Percentiles rank a stretch among this genome's conserved stretches.
phyloP scores from a whole-genome alignment of 1,140 invertebrate species.

The Anastatus disparis region DNA sequence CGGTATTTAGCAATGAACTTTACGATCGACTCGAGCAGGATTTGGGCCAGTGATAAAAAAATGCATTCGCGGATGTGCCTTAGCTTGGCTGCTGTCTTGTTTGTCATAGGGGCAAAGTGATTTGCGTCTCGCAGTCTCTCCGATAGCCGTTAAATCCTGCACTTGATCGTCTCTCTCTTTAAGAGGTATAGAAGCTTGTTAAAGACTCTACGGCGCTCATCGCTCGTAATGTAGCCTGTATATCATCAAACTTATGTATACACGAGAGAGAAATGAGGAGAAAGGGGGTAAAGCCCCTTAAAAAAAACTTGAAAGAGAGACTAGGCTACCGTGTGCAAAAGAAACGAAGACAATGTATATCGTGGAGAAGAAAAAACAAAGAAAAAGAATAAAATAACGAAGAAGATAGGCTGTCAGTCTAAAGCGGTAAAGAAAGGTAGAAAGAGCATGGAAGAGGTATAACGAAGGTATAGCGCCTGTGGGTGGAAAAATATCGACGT shows the following conservation, averaged over 20 bases:
- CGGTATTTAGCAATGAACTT: constrained; percentile 42
- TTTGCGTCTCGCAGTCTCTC: constrained; percentile 28
- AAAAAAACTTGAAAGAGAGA: too few relatives aligned
- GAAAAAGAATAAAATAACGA: too few relatives aligned
- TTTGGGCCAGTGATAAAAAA: constrained; percentile 48
- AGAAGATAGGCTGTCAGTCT: background rate
- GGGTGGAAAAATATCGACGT: constrained; percentile 42
- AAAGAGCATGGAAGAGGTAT: background rate
- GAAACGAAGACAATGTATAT: too few relatives aligned
- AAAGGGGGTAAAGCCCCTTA: too few relatives aligned
- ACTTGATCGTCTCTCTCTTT: constrained; percentile 51
- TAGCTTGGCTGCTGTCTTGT: constrained; percentile 21
- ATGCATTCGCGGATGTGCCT: constrained; percentile 21
- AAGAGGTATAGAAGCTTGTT: constrained; percentile 21
- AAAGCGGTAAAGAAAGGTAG: background rate
- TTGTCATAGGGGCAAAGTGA: constrained; percentile 41
- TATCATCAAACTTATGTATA: constrained; percentile 13
- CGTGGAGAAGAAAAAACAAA: background rate
- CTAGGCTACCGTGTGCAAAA: constrained; percentile 18
- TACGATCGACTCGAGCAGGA: constrained; percentile 46
- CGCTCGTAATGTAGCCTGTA: constrained; percentile 18
- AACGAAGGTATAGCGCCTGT: constrained; percentile 10
- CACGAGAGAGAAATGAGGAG: constrained; percentile 20
- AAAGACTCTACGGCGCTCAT: constrained; percentile 4
- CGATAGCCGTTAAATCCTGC: constrained; percentile 54